These are phyloP conservation scores for Amphipyra tragopoginis DNA, from an alignment of 2,888 invertebrate species.

Conservation along the genomic window DNA sequence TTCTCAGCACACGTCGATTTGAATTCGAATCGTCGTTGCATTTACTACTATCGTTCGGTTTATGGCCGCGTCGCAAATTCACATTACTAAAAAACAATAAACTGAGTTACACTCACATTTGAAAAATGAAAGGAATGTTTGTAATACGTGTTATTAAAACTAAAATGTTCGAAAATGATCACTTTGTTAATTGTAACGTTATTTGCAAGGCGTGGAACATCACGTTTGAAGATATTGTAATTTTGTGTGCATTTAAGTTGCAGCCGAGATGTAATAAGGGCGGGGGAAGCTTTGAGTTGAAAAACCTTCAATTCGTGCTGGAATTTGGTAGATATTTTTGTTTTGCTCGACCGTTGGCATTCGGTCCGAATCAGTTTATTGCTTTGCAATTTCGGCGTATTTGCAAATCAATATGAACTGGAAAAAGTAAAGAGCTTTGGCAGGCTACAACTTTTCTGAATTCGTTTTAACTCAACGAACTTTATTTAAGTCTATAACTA, in stretches of 20 bases:
- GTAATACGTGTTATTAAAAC: constrained; percentile 29
- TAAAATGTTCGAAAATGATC: not conserved
- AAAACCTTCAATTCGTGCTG: constrained; percentile 76
- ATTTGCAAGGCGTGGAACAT: constrained; percentile 19
- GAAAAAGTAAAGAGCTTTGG: not conserved
- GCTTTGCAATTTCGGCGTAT: constrained; percentile 17
- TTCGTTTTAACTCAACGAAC: too few relatives aligned
- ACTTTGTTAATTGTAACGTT: constrained; percentile 4
- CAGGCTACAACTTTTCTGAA: not conserved
- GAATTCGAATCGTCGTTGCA: constrained; percentile 67
- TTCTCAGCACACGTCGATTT: constrained; percentile 72
- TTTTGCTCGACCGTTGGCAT: constrained; percentile 59
- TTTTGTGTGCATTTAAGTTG: constrained; percentile 23
- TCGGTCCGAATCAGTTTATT: constrained; percentile 49
- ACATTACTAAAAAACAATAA: constrained; percentile 46
- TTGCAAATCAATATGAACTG: not conserved
- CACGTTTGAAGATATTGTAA: constrained; percentile 27
- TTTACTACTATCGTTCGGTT: constrained; percentile 65
- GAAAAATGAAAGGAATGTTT: constrained; percentile 62
- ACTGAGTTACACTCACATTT: constrained; percentile 55
- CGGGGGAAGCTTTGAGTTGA: constrained; percentile 66
- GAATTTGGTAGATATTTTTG: constrained; percentile 69
- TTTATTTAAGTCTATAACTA: too few relatives aligned
- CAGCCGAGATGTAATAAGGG: constrained; percentile 14
- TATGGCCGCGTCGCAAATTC: constrained; percentile 58